Evolutionary conservation across 2,888 invertebrate species (phyloP).

Genomic region (Seladonia tumulorum): DNA sequence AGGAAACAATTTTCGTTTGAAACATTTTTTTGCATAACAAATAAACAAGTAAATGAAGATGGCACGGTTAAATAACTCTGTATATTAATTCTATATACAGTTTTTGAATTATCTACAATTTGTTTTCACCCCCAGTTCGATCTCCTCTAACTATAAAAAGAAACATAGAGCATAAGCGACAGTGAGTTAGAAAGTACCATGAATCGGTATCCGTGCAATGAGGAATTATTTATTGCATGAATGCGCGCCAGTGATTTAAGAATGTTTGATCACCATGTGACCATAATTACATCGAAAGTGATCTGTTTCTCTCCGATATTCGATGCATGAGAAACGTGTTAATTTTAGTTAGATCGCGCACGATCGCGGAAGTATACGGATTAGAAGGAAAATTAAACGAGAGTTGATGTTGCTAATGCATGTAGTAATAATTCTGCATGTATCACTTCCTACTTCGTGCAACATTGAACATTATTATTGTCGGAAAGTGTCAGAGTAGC

Average conservation of each 20-base stretch:
- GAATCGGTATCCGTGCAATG: background rate
- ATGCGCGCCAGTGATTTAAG: background rate
- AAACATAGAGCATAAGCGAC: too few species aligned
- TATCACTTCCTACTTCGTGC: background rate
- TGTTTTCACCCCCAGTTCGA: background rate
- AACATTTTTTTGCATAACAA: too few species aligned
- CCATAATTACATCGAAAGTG: background rate
- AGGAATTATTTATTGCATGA: background rate
- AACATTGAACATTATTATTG: background rate
- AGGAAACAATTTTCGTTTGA: too few species aligned
- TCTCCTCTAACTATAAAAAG: background rate
- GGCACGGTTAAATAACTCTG: too few species aligned
- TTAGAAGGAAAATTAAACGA: background rate
- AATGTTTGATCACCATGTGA: background rate
- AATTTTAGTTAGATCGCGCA: background rate
- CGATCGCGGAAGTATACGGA: background rate
- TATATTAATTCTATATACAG: too few species aligned
- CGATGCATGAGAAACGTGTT: background rate
- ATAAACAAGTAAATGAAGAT: too few species aligned
- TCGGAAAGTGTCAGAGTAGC: background rate
- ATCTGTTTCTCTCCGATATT: background rate
- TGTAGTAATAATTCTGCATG: background rate
- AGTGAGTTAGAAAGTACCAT: background rate
- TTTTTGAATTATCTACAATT: background rate
- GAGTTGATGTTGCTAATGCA: background rate